Percentiles rank a stretch among this genome's conserved stretches.
Evolutionary conservation across 2,888 invertebrate species (phyloP).

Genomic region (Drosophila anomalipes): DNA sequence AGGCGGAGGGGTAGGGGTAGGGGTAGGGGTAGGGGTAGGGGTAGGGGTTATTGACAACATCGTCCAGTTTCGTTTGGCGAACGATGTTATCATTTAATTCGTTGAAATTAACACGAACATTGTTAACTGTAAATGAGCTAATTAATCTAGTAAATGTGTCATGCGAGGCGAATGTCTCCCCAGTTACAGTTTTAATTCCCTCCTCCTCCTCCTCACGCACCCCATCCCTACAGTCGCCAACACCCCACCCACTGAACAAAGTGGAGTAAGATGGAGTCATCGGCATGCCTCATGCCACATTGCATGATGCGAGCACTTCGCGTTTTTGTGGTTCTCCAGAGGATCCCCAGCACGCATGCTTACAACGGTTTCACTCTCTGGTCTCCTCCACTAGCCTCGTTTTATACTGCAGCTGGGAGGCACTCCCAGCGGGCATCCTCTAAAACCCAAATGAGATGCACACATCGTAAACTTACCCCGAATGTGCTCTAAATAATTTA

Average conservation of each 20-base stretch:
- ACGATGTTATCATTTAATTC: constrained; percentile 85
- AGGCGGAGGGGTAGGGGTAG: background rate
- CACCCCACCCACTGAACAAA: background rate
- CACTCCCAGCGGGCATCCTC: constrained; percentile 57
- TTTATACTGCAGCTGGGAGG: constrained; percentile 36
- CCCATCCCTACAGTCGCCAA: background rate
- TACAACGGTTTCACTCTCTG: background rate
- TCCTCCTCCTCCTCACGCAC: background rate
- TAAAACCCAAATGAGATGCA: constrained; percentile 75
- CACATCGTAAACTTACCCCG: constrained; percentile 69
- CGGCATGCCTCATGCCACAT: constrained; percentile 24
- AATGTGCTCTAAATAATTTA: constrained; percentile 63
- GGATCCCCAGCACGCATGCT: constrained; percentile 60
- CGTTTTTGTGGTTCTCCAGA: constrained; percentile 80
- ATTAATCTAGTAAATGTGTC: constrained; percentile 83
- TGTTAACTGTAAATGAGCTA: constrained; percentile 84
- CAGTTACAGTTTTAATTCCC: background rate
- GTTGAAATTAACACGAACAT: constrained; percentile 85
- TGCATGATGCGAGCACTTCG: constrained; percentile 55
- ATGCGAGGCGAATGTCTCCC: constrained; percentile 31
- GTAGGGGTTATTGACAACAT: constrained; percentile 10
- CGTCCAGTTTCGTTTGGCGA: constrained; percentile 18
- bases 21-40: background rate
- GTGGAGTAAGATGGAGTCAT: background rate
- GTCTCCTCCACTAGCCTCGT: constrained; percentile 1